Conservation (phyloP, 2,888 invertebrate species). For the Nineta flava region DNA sequence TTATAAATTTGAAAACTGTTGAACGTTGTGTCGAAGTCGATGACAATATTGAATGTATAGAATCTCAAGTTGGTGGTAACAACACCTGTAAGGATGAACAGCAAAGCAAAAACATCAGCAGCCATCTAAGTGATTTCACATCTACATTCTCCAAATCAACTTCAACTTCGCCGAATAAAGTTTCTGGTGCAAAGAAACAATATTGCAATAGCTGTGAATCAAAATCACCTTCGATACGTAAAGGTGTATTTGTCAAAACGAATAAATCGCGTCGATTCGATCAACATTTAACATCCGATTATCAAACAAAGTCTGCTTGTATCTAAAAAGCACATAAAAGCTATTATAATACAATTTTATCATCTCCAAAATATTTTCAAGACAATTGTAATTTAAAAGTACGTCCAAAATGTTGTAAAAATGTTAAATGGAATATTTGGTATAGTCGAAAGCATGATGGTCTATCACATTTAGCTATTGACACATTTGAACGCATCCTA, state of each 20-base stretch:
- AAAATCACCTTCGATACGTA: neutral
- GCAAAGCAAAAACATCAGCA: too few species aligned
- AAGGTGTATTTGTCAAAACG: neutral
- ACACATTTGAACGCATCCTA: slow-evolving; percentile 31
- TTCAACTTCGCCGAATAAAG: too few species aligned
- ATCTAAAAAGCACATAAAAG: neutral
- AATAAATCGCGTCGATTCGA: neutral
- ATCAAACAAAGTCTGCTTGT: neutral
- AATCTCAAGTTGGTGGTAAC: neutral
- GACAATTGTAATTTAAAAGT: too few species aligned
- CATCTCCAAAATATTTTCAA: neutral
- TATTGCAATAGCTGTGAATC: neutral
- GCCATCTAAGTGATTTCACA: too few species aligned
- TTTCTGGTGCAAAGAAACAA: too few species aligned
- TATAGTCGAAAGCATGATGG: slow-evolving; percentile 19
- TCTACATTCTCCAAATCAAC: too few species aligned
- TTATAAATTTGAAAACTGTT: neutral
- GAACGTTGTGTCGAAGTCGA: neutral
- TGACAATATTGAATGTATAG: neutral
- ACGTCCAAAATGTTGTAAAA: neutral
- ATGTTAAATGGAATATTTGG: neutral
- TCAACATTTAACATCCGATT: neutral
- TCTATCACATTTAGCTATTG: slow-evolving; percentile 33
- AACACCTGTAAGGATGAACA: too few species aligned
- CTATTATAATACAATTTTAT: slow-evolving; percentile 1